Evolutionary conservation across 1,140 invertebrate genomes (phyloP), one percentile per base, ranked within the genome.

Genomic region (Drosophila mayri): DNA sequence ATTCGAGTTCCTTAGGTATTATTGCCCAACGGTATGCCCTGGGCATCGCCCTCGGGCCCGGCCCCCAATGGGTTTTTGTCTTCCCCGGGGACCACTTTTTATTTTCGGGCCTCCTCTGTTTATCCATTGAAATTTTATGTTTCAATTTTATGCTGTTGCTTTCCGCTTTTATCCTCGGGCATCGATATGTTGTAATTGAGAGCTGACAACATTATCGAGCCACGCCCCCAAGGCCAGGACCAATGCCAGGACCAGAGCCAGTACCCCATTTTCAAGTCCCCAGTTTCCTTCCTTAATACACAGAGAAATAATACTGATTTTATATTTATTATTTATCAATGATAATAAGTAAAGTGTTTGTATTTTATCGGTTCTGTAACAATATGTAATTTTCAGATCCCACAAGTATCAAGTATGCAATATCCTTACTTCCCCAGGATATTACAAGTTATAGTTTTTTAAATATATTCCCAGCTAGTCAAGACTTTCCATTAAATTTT

Each of bases 131-230:
- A 67, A 50, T 76, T 58, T 76, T 67, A 59, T 67, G 63, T 66
- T 67, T 76, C 49, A 71, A 72, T 72, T 72, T 16, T 54, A 18
- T 2, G 18, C 18, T 32, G 20, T 14, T 40, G 14, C 25, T 74
- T 58, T 76, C n/a, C 20, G n/a, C 52, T 59, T n/a, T 20, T 16
- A 8, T 22, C 6, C 1, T 20, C 2, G 12, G 12, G 28, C 44
- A 71, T 54, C 35, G 11, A 71, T 71, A 9, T n/a, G 49, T 47
- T 76, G 55, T 76, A 76, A 76, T 76, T 77, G 55, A 68, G 73
- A 76, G 49, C 73, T 76, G 74, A 76, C 74, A 76, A 68, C 73
- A 76, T 76, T 76, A 76, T 76, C 74, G 73, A 58, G 16, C 41
- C 50, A 76, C 73, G 63, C 74, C 74, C 74, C 41, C 14, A 55